Evolutionary conservation across 2,888 invertebrate genomes (phyloP).

Genomic region (Temnothorax rugatulus): DNA sequence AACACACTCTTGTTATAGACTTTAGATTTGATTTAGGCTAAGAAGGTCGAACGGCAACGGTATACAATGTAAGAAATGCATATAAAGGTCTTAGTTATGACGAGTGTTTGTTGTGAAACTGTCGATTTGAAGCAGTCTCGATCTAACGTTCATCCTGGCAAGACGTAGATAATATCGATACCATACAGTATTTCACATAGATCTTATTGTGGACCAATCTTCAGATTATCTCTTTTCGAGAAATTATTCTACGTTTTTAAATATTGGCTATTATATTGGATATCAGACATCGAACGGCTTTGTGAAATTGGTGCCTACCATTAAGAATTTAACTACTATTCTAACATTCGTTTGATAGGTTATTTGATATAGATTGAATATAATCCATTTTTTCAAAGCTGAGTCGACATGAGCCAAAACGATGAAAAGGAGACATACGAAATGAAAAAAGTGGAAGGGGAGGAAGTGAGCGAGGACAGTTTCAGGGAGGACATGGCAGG

Average conservation of each 20-base stretch:
- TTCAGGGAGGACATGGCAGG: too few species aligned
- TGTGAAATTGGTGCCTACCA: too few species aligned
- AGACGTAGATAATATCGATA: neutral
- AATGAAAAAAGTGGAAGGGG: too few species aligned
- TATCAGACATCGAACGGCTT: neutral
- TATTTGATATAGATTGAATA: too few species aligned
- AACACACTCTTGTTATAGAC: neutral
- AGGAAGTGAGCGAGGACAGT: too few species aligned
- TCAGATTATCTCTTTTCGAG: neutral
- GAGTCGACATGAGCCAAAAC: too few species aligned
- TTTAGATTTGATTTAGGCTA: neutral
- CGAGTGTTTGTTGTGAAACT: neutral
- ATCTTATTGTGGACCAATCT: neutral
- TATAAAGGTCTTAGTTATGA: neutral
- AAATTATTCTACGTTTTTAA: slow-evolving; percentile 10
- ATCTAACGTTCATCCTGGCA: neutral
- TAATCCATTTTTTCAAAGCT: neutral
- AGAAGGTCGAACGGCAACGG: neutral
- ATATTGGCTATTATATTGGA: neutral
- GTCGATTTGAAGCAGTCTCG: neutral
- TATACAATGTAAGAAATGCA: slow-evolving; percentile 3
- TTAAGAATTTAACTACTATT: neutral
- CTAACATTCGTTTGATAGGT: neutral
- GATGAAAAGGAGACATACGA: too few species aligned
- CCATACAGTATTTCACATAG: neutral